Percentiles rank a stretch among this genome's conserved stretches.
Conservation (phyloP, 2,113 vertebrate species). For the Myxocyprinus asiaticus region DNA sequence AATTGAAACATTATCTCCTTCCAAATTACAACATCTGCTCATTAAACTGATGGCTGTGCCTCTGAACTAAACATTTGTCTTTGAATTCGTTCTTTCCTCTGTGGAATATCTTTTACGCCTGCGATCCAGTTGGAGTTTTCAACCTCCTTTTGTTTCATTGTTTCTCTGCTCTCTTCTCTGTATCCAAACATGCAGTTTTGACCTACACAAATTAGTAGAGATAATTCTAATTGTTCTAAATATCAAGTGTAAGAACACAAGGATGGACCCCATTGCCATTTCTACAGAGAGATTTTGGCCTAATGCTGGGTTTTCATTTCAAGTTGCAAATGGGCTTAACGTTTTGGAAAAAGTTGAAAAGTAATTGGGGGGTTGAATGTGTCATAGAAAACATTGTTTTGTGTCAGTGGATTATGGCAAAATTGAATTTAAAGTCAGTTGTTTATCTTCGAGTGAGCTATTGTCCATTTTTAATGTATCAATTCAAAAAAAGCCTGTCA, state of each 20-base stretch:
- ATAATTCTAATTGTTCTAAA: slow-evolving; percentile 2
- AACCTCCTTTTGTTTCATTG: neutral
- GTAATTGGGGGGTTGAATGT: too few species aligned
- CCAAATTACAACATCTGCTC: slow-evolving; percentile 51
- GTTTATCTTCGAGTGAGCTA: too few species aligned
- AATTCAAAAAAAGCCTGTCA: too few species aligned
- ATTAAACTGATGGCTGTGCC: slow-evolving; percentile 56
- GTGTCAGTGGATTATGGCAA: too few species aligned
- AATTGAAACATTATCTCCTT: slow-evolving; percentile 56
- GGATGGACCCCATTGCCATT: neutral
- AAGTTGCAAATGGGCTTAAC: neutral
- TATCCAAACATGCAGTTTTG: slow-evolving; percentile 11
- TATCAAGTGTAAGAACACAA: neutral
- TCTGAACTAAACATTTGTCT: slow-evolving; percentile 34
- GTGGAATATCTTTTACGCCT: neutral
- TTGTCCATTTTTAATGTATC: too few species aligned
- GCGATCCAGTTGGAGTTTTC: neutral
- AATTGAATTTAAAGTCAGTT: too few species aligned
- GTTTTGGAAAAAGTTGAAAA: neutral
- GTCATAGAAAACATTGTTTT: too few species aligned
- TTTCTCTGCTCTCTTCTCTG: neutral
- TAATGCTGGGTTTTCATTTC: neutral
- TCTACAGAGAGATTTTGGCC: neutral
- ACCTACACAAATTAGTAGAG: neutral
- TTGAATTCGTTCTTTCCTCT: neutral